A percentile compares a stretch with the other conserved stretches of the same genome.
These are phyloP conservation scores for Xylota segnis DNA, from an alignment of 2,888 invertebrate species.

Conservation along the genomic window DNA sequence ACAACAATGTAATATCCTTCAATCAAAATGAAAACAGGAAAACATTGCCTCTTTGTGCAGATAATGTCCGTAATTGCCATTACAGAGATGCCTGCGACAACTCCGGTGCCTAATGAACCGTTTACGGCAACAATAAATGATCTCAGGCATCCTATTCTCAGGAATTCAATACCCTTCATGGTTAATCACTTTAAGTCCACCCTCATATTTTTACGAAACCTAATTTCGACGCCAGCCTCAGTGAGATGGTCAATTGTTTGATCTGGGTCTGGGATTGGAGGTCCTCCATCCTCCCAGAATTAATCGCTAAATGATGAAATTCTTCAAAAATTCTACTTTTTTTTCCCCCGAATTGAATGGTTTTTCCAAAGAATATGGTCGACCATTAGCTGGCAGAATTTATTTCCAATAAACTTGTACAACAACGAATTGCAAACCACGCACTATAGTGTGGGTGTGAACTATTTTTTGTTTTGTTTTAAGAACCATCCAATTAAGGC, in stretches of 20 bases:
- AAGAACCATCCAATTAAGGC: too few species aligned
- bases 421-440: too few species aligned
- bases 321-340: neutral
- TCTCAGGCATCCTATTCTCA: neutral
- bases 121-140: constrained; percentile 11
- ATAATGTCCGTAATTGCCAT: constrained; percentile 19
- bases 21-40: neutral
- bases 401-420: too few species aligned
- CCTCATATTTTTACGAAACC: constrained; percentile 26
- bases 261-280: neutral
- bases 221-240: constrained; percentile 6
- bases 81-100: constrained; percentile 1
- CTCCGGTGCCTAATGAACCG: constrained; percentile 17
- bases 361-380: neutral
- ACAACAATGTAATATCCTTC: neutral
- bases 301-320: neutral
- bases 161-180: constrained; percentile 33
- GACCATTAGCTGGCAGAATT: too few species aligned
- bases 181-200: constrained; percentile 41
- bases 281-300: too few species aligned
- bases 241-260: constrained; percentile 1
- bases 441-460: too few species aligned
- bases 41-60: neutral
- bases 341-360: neutral
- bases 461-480: too few species aligned